A percentile compares a stretch with the other conserved stretches of the same genome.
Evolutionary conservation across 2,888 invertebrate genomes (phyloP).

Genomic region (Kryphioiulus occultus): DNA sequence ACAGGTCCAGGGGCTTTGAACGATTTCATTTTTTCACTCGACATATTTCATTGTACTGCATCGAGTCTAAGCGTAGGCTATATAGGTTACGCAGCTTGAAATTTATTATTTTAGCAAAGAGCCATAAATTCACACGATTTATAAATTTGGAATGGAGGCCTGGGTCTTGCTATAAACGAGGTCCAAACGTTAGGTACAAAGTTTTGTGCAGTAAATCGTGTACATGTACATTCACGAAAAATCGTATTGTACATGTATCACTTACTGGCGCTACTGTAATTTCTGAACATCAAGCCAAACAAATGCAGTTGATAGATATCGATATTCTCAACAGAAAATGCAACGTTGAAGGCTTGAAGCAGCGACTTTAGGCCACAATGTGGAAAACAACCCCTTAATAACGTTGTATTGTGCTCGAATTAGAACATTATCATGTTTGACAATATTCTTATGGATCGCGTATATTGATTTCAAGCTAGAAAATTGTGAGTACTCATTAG

Average conservation of each 20-base stretch:
- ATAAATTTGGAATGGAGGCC: neutral
- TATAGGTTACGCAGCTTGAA: neutral
- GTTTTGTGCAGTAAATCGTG: neutral
- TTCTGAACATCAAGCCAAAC: no score
- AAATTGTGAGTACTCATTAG: no score
- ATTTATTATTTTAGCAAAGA: conserved; percentile 16
- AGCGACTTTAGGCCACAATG: no score
- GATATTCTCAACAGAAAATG: no score
- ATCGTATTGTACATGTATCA: neutral
- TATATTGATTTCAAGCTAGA: no score
- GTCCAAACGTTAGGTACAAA: neutral
- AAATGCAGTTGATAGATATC: no score
- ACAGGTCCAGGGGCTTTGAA: conserved; percentile 23
- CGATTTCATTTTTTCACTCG: neutral
- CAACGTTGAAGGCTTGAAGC: no score
- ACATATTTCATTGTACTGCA: neutral
- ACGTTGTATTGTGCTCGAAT: no score
- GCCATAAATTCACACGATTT: neutral
- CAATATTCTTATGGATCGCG: no score
- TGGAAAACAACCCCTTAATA: no score
- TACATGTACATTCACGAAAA: neutral
- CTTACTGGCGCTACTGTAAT: no score
- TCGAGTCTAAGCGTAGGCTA: neutral
- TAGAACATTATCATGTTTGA: no score
- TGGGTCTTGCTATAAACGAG: neutral